Evolutionary conservation across 2,113 vertebrate genomes (phyloP), one percentile per base, ranked within the genome.

Genomic region (Bubo bubo): DNA sequence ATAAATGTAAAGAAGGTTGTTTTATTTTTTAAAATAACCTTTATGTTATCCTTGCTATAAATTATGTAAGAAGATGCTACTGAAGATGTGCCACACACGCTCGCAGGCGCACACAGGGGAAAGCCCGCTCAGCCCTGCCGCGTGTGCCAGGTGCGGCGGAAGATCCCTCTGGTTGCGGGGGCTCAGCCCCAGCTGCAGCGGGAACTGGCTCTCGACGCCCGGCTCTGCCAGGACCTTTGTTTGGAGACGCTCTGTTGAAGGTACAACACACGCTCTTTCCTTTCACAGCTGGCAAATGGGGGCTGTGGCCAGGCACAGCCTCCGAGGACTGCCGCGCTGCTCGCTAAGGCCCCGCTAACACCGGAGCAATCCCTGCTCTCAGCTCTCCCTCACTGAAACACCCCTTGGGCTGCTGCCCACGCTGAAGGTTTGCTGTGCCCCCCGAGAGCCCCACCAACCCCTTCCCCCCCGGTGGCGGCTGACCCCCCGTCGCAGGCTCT

Each of bases 1-100:
- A 96, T 96, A 93, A 86, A 88, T 93, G 96, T 96, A 96, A 95
- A 93, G 85, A 76, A 88, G 90, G 94, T 86, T 93, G 92, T 75
- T 96, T 96, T 96, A 88, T 96, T 97, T 97, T 96, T 92, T 90
- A 86, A 94, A 96, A 88, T 96, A 97, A 96, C 95, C 95, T 96
- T 96, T 96, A 83, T 63, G 87, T 95, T 96, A 88, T 83, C 93
- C 91, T 62, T 22, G 71, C 90, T 88, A 86, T 96, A 96, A 96
- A 95, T 95, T 88, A 95, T 96, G 97, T 67, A 94, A 59, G 94
- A 83, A 91, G 97, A 73, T 53, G 81, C 93, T 70, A 35, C 39
- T 34, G 70, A 41, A 81, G 64, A 93, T 71, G 90, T 88, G 93
- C 49, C 84, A 88, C 58, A 79, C 85, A 4, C 18, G 87, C 84